Conservation (phyloP, 1,140 invertebrate species). For the Nautilus pompilius region DNA sequence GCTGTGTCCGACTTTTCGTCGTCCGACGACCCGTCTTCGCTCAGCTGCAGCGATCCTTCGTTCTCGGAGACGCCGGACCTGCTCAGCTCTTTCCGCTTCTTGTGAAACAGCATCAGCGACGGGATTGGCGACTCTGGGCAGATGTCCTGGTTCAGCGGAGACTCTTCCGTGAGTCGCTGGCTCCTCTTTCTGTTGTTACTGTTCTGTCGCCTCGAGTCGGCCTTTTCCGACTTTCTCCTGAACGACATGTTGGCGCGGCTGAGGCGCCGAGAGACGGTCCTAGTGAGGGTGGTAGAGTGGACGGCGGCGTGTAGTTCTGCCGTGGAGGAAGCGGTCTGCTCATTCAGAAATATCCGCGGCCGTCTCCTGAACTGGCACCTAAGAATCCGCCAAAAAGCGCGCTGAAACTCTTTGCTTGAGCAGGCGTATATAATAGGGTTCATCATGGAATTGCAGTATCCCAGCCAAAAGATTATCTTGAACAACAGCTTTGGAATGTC, state of each 20-base stretch:
- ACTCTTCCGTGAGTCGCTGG: background rate
- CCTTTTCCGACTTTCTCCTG: background rate
- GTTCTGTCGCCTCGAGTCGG: background rate
- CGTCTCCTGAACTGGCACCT: conserved; percentile 16
- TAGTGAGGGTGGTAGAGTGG: background rate
- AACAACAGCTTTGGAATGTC: conserved; percentile 38
- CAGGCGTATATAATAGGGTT: conserved; percentile 96
- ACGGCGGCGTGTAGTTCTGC: background rate
- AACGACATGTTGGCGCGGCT: background rate
- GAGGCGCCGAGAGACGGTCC: background rate
- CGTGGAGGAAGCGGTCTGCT: conserved; percentile 7
- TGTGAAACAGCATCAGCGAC: background rate
- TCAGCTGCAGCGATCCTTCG: background rate
- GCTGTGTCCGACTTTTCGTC: background rate
- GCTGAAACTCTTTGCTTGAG: conserved; percentile 92
- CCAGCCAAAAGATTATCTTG: conserved; percentile 66
- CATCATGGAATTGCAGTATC: conserved; percentile 69
- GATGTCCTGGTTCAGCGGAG: background rate
- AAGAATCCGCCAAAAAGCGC: conserved; percentile 56
- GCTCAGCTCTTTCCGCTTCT: conserved; percentile 1
- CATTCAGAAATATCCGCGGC: conserved; percentile 15
- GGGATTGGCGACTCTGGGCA: background rate
- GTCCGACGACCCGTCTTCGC: background rate
- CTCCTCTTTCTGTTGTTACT: background rate
- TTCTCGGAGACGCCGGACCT: background rate